These are phyloP conservation scores for Nannobrachium achirus DNA, from an alignment of 2,113 vertebrate species.

Conservation along the genomic window DNA sequence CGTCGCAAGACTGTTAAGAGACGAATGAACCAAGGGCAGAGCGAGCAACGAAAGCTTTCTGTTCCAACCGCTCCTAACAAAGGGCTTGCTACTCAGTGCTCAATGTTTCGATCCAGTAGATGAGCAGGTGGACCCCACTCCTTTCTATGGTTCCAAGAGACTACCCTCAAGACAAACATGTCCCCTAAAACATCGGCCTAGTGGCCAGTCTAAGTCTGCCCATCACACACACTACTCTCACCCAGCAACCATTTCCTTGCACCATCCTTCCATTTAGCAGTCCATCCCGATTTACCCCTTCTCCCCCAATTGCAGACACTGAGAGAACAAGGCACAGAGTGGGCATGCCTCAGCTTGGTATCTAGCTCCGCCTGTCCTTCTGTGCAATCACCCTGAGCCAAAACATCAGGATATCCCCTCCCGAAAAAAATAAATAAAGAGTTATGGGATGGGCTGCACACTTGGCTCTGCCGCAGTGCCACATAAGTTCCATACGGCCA, in stretches of 20 bases:
- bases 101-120: conserved; percentile 22
- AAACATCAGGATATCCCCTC: conserved; percentile 49
- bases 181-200: conserved; percentile 78
- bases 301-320: conserved; percentile 30
- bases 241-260: conserved; percentile 52
- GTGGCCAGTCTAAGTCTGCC: conserved; percentile 15
- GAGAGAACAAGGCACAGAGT: conserved; percentile 21
- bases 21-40: conserved; percentile 4
- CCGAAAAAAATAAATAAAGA: neutral
- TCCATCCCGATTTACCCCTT: conserved; percentile 43
- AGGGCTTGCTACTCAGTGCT: neutral
- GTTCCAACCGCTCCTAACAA: conserved; percentile 19
- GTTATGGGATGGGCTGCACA: conserved; percentile 10
- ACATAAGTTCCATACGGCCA: conserved; percentile 47
- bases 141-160: conserved; percentile 50
- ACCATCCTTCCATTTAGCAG: conserved; percentile 57
- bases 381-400: conserved; percentile 60
- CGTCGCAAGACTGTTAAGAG: neutral
- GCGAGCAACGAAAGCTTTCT: neutral
- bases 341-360: conserved; percentile 50
- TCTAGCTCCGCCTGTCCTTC: conserved; percentile 61
- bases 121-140: conserved; percentile 49
- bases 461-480: conserved; percentile 41
- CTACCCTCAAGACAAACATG: conserved; percentile 71
- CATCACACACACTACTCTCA: conserved; percentile 24